Base-by-base conservation (phyloP, 2,797 vertebrate species). In the Sebastes nivosus region DNA sequence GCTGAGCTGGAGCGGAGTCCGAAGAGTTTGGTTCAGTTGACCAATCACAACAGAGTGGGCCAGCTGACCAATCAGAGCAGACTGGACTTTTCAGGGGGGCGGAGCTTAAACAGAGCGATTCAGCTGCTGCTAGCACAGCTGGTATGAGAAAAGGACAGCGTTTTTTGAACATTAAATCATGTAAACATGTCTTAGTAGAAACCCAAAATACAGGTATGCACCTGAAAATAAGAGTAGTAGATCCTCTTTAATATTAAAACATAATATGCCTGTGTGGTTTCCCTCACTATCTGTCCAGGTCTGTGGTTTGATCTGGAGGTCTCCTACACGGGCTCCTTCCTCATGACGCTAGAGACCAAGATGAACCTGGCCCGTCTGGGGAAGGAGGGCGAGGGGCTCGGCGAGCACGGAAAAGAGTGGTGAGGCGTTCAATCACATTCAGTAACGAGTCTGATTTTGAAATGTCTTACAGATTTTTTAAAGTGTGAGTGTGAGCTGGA, bases 271-370 rank as follows among this genome's bases (percentile, higher is more conserved):
- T 75, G 4, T 42, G 1, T 8, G 18, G 42, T 63, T 22, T 76
- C 55, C 57, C 24, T 72, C 4, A 13, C 14, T 70, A 12, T 72
- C 25, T 81, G 13, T 77, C 16, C 71, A 99, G 98, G 98, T 82
- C 94, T 99, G 76, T 99, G 99, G 99, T 97, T 99, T 87, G 97
- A 99, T 93, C 94, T 99, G 94, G 98, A 99, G 90, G 94, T 99
- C 84, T 98, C 97, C 78, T 99, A 99, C 94, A 95, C 95, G 9
- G 98, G 98, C 67, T 99, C 98, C 82, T 99, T 99, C 94, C 96
- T 99, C 57, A 99, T 99, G 99, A 99, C 98, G 4, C 94, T 99
- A 12, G 97, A 99, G 95, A 99, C 99, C 87, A 99, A 99, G 96
- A 97, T 99, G 98, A 99, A 99, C 95, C 95, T 99, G 94, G 97